phyloP scores from a whole-genome alignment of 1,140 invertebrate genomes.

The Tenebrio molitor region DNA sequence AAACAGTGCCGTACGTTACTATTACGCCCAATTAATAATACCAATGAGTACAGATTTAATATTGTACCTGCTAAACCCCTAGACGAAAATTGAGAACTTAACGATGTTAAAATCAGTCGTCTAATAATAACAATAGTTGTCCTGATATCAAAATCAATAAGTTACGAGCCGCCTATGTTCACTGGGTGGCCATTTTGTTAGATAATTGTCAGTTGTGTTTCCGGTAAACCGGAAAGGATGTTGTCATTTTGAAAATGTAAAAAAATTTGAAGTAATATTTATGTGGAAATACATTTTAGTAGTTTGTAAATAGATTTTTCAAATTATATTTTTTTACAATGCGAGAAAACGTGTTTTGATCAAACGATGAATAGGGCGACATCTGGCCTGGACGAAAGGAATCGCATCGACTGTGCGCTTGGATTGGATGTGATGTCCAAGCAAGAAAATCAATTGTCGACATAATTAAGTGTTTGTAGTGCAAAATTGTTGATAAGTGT shows the following conservation, averaged over 20 bases:
- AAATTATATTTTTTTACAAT: not conserved
- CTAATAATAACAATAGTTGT: too few relatives aligned
- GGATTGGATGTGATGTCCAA: slow-evolving; percentile 49
- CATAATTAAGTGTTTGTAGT: slow-evolving; percentile 43
- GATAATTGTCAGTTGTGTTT: slow-evolving; percentile 24
- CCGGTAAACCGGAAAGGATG: slow-evolving; percentile 26
- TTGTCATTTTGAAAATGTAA: slow-evolving; percentile 30
- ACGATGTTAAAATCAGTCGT: not conserved
- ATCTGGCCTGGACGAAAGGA: slow-evolving; percentile 10
- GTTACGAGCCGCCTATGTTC: slow-evolving; percentile 45
- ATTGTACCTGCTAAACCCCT: too few relatives aligned
- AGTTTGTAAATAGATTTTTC: not conserved
- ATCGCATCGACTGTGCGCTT: slow-evolving; percentile 46
- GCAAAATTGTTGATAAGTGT: slow-evolving; percentile 47
- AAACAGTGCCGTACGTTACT: slow-evolving; percentile 21
- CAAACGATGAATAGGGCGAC: not conserved
- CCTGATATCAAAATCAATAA: slow-evolving; percentile 25
- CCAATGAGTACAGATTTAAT: too few relatives aligned
- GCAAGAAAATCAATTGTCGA: slow-evolving; percentile 56
- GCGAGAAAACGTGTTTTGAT: not conserved
- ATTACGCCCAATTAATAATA: not conserved
- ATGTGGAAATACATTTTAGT: not conserved
- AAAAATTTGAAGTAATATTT: slow-evolving; percentile 14
- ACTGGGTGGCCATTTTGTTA: slow-evolving; percentile 27
- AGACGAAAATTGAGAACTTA: slow-evolving; percentile 1